Conservation (phyloP, 2,113 vertebrate genomes). For the Chunga burmeisteri region DNA sequence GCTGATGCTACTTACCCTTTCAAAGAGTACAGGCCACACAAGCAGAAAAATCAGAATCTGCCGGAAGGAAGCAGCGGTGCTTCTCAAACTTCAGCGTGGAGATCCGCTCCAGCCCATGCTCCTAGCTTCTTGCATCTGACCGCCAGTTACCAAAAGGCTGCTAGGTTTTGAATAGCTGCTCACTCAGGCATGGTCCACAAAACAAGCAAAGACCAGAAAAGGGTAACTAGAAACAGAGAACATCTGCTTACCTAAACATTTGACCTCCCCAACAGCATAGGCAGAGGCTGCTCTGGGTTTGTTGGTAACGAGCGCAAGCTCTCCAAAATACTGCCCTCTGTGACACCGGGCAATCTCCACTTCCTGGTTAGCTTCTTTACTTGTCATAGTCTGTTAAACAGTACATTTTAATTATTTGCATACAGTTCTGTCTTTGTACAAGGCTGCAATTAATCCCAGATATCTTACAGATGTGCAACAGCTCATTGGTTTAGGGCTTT, state of each 20-base stretch:
- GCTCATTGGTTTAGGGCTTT: background rate
- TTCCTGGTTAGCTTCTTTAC: slow-evolving; percentile 88
- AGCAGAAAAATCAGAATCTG: background rate
- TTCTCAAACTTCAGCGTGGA: background rate
- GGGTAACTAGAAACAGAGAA: background rate
- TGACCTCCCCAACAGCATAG: slow-evolving; percentile 90
- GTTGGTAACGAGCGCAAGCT: slow-evolving; percentile 97
- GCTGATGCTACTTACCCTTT: background rate
- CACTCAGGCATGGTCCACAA: background rate
- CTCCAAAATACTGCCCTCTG: slow-evolving; percentile 97
- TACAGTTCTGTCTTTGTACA: background rate
- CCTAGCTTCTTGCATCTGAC: background rate
- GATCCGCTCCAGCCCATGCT: background rate
- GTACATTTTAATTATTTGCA: background rate
- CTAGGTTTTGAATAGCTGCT: background rate
- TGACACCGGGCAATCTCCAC: slow-evolving; percentile 94
- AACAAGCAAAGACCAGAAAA: background rate
- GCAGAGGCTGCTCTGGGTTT: slow-evolving; percentile 97
- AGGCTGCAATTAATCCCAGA: background rate
- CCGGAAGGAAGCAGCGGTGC: background rate
- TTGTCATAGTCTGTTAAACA: slow-evolving; percentile 85
- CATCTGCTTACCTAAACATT: slow-evolving; percentile 89
- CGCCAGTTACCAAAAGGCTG: background rate
- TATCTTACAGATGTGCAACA: background rate
- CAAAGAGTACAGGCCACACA: background rate